Evolutionary conservation across 2,888 invertebrate species (phyloP).

Genomic region (Lottia gigantea): DNA sequence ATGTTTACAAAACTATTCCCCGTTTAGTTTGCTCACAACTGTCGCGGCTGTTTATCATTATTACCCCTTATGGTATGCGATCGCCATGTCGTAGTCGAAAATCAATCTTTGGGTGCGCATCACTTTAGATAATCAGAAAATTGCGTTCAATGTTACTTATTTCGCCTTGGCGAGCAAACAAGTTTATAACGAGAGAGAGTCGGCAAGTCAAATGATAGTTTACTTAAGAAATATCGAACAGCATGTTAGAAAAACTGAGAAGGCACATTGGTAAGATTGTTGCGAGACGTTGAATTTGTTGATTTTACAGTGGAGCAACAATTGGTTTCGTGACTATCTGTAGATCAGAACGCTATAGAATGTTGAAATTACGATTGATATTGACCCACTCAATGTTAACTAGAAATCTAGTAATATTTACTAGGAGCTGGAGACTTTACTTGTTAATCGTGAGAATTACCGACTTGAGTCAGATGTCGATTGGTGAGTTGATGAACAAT

Average conservation of each 20-base stretch:
- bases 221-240: slow-evolving; percentile 5
- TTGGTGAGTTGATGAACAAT: neutral
- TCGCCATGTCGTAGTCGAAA: no score
- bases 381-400: slow-evolving; percentile 4
- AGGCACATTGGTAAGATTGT: neutral
- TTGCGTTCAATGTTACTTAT: no score
- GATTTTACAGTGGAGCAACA: slow-evolving; percentile 5
- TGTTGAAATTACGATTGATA: neutral
- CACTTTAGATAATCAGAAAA: no score
- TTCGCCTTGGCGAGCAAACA: neutral
- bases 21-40: no score
- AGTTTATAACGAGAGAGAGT: neutral
- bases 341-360: slow-evolving; percentile 1
- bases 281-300: neutral
- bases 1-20: no score
- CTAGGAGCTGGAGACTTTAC: slow-evolving; percentile 3
- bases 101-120: no score
- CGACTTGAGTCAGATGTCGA: slow-evolving; percentile 5
- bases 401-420: neutral
- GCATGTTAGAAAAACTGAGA: neutral
- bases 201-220: slow-evolving; percentile 7
- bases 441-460: slow-evolving; percentile 6
- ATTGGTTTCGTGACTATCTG: slow-evolving; percentile 9
- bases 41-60: no score
- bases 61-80: no score